Percentiles rank a stretch among this genome's conserved stretches.
Conservation (phyloP, 1,140 invertebrate species). For the Drosophila gunungcola region DNA sequence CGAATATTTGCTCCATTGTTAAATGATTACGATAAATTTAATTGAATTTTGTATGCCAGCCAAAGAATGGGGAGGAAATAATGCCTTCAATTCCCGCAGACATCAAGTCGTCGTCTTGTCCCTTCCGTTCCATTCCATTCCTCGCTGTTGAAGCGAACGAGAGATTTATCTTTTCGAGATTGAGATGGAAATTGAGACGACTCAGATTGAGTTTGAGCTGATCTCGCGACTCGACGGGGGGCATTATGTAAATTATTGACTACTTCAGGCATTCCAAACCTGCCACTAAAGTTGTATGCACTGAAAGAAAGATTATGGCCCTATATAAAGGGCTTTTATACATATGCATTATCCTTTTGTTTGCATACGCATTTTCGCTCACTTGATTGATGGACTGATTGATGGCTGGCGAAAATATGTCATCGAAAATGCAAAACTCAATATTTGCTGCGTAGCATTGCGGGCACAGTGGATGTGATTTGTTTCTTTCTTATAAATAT, state of each 20-base stretch:
- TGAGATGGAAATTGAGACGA: conserved; percentile 44
- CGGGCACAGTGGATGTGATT: conserved; percentile 12
- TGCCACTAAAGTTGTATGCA: conserved; percentile 10
- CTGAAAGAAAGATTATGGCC: background rate
- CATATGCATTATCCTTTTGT: conserved; percentile 20
- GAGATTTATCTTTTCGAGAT: conserved; percentile 16
- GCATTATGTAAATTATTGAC: conserved; percentile 33
- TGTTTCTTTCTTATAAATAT: too few species aligned
- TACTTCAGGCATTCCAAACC: conserved; percentile 28
- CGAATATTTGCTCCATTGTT: conserved; percentile 66
- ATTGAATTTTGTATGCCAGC: conserved; percentile 64
- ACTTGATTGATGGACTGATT: conserved; percentile 31
- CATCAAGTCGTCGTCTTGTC: conserved; percentile 18
- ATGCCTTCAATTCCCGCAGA: conserved; percentile 44
- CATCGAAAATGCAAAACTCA: conserved; percentile 38
- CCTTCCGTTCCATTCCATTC: background rate
- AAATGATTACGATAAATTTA: conserved; percentile 77
- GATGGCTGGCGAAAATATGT: conserved; percentile 35
- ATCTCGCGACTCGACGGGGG: conserved; percentile 3
- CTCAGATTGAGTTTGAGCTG: conserved; percentile 36
- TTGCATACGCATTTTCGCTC: conserved; percentile 18
- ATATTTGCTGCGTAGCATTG: conserved; percentile 21
- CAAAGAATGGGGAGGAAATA: conserved; percentile 30
- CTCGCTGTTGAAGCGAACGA: background rate
- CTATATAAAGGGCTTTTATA: too few species aligned